Percentiles rank a stretch among this genome's conserved stretches.
These are phyloP conservation scores for Corythornis cristatus DNA, from an alignment of 2,113 vertebrate species.

Conservation along the genomic window DNA sequence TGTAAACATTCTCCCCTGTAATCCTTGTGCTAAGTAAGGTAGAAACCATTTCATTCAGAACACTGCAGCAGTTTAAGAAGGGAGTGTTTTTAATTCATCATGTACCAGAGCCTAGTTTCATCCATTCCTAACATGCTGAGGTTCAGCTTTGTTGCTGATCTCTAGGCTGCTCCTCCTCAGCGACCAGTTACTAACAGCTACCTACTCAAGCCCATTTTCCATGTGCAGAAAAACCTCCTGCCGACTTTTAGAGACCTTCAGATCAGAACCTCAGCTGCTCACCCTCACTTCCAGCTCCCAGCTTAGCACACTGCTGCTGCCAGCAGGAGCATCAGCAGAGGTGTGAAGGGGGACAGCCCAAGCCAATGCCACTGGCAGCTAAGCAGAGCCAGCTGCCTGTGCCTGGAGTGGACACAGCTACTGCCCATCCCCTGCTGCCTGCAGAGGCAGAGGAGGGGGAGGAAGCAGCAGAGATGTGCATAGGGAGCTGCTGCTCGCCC, in stretches of 20 bases:
- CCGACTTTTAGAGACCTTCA: background rate
- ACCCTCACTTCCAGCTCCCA: background rate
- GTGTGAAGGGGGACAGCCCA: background rate
- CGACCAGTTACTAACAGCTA: background rate
- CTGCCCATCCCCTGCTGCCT: background rate
- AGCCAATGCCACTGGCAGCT: background rate
- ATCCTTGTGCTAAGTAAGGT: background rate
- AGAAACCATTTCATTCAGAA: background rate
- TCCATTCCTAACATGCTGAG: background rate
- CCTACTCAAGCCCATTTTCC: background rate
- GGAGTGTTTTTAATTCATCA: background rate
- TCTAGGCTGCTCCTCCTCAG: background rate
- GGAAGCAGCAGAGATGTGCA: background rate
- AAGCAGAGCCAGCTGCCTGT: fast-evolving
- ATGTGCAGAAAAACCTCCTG: background rate
- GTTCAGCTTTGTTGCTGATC: background rate
- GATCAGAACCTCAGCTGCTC: background rate
- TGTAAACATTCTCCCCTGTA: background rate
- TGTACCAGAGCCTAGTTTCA: background rate
- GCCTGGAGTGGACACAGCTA: fast-evolving
- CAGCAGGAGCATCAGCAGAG: background rate
- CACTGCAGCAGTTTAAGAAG: background rate
- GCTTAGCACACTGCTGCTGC: background rate
- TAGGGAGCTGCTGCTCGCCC: background rate
- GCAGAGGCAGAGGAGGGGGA: background rate